Evolutionary conservation across 2,113 vertebrate species (phyloP).

Genomic region (Chinchilla lanigera): DNA sequence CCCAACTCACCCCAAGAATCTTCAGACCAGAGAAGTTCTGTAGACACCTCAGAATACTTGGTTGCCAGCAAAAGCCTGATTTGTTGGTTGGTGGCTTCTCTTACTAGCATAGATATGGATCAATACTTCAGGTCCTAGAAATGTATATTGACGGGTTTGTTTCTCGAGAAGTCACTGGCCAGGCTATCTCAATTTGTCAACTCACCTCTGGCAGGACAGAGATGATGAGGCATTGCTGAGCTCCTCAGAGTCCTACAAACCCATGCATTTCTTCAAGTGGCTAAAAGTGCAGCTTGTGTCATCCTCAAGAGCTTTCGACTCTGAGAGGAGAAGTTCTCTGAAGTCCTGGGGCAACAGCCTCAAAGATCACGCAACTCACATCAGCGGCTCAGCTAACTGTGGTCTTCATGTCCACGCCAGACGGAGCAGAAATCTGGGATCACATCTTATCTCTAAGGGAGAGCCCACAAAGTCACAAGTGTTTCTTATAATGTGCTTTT

Average conservation of each 20-base stretch:
- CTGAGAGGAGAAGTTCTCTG: not conserved
- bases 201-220: not conserved
- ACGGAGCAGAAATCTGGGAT: not conserved
- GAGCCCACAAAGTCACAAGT: fast-evolving
- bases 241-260: not conserved
- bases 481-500: not conserved
- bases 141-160: fast-evolving
- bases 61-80: not conserved
- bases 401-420: too few species aligned
- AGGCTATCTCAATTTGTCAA: too few species aligned
- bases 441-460: not conserved
- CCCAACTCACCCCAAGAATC: not conserved
- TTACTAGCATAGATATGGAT: too few species aligned
- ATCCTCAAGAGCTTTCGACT: not conserved
- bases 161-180: not conserved
- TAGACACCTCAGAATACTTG: not conserved
- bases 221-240: too few species aligned
- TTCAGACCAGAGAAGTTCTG: not conserved
- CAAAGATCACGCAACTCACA: not conserved
- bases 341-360: not conserved
- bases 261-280: not conserved
- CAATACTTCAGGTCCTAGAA: not conserved
- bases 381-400: not conserved
- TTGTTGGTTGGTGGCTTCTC: not conserved
- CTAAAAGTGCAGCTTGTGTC: not conserved